Conservation (phyloP, 2,113 vertebrate genomes). For the Montifringilla adamsi region DNA sequence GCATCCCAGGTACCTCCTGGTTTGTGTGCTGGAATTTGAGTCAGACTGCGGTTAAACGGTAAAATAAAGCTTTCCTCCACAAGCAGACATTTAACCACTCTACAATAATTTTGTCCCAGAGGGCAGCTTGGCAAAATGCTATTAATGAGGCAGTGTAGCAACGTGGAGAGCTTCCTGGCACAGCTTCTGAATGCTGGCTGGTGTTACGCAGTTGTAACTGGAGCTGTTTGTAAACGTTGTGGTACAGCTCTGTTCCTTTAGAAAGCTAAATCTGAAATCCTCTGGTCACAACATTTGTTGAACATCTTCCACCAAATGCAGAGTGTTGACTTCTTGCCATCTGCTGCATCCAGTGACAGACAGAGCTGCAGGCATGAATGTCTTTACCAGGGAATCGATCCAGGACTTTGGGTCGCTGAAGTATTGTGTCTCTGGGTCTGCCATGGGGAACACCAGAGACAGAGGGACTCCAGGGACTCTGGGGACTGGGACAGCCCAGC, state of each 20-base stretch:
- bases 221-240: constrained; percentile 27
- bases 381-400: fast-evolving
- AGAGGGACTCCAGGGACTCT: background rate
- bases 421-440: background rate
- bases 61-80: constrained; percentile 29
- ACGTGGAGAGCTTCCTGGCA: constrained; percentile 37
- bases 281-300: constrained; percentile 33
- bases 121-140: constrained; percentile 39
- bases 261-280: constrained; percentile 40
- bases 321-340: background rate
- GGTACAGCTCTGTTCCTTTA: background rate
- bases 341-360: background rate
- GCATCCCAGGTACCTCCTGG: constrained; percentile 9
- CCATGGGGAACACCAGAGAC: background rate
- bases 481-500: background rate
- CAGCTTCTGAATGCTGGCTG: background rate
- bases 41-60: constrained; percentile 33
- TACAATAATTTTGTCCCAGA: constrained; percentile 35
- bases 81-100: constrained; percentile 43
- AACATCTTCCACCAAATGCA: background rate
- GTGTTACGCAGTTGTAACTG: background rate
- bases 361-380: background rate
- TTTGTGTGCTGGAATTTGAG: background rate
- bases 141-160: constrained; percentile 37
- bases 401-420: background rate